Percentiles rank a stretch among this genome's conserved stretches.
These are phyloP conservation scores for Camarhynchus parvulus DNA, from an alignment of 2,113 vertebrate genomes.

Conservation along the genomic window DNA sequence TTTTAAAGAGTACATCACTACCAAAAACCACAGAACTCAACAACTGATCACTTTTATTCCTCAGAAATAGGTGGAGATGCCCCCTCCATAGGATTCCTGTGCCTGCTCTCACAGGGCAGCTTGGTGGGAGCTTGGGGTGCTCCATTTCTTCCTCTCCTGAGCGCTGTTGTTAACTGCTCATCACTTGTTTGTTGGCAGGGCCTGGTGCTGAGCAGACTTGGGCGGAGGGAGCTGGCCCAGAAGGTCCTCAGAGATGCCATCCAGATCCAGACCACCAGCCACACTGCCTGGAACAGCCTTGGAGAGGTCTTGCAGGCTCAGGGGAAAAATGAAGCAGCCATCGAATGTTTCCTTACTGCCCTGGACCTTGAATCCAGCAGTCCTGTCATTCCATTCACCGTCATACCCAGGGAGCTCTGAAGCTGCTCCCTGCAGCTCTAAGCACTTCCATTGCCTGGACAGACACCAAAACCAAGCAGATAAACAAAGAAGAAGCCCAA, in stretches of 20 bases:
- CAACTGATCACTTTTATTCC: not conserved
- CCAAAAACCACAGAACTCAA: not conserved
- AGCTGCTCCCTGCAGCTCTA: not conserved
- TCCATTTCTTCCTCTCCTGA: not conserved
- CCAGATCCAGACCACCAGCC: slow-evolving; percentile 86
- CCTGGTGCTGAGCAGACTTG: slow-evolving; percentile 84
- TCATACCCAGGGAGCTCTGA: slow-evolving; percentile 94
- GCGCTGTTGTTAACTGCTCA: not conserved
- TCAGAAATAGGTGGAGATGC: not conserved
- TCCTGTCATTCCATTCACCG: slow-evolving; percentile 89
- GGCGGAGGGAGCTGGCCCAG: slow-evolving; percentile 86
- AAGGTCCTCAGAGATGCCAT: slow-evolving; percentile 93
- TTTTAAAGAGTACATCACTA: not conserved
- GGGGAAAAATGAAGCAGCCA: slow-evolving; percentile 83
- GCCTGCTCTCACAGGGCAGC: fast-evolving
- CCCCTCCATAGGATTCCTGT: not conserved
- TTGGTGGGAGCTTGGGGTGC: not conserved
- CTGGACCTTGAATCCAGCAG: slow-evolving; percentile 94
- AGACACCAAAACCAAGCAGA: not conserved
- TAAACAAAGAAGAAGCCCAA: not conserved
- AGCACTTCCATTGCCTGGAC: not conserved
- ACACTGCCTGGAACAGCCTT: slow-evolving; percentile 91
- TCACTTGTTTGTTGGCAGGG: slow-evolving; percentile 80
- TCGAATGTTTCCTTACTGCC: slow-evolving; percentile 93
- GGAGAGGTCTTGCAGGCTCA: slow-evolving; percentile 91